Base-by-base conservation (phyloP, 2,888 invertebrate genomes). In the Tipula helvola region DNA sequence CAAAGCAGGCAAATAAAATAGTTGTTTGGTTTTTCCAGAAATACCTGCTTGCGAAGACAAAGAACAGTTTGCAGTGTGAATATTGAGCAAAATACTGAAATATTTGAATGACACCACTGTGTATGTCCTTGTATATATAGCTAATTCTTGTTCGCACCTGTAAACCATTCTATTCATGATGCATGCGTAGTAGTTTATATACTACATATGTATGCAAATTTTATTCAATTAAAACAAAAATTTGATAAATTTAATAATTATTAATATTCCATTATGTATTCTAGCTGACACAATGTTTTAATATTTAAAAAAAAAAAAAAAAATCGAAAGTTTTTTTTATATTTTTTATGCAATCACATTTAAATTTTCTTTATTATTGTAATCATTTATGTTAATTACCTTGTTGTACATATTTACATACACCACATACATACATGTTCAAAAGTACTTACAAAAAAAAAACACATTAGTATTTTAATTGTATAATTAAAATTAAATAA, bases 251-350 rank as follows among this genome's bases (percentile, higher is more conserved):
- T 71, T 71, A 28, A 71, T 71, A 28, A 28, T 28, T 71, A 71
- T 28, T 71, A 71, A 71, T 71, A 71, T 71, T 71, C 28, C 71
- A 71, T 71, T 71, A 71, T 71, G 28, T 71, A 71, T 71, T 71
- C 41, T 84, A 84, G 84, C 84, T 84, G 84, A 84, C 84, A 84
- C 84, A 84, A 84, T 84, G 84, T 84, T 84, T 84, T 36, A 71
- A 71, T 71, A 28, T 71, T 71, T 10, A 71, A 71, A 28, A 71
- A 28, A 28, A 8, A 71, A 71, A 71, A 10, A 18, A 52, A 16
- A 52, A 52, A 44, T 12, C 12, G 3, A 3, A 44, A 12, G 10
- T 8, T 44, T 10, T 28, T 2, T 71, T 71, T 71, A 71, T 71
- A 71, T 71, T 71, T 28, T 28, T 71, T 71, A 71, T 71, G 71